Evolutionary conservation across 2,113 vertebrate species (phyloP).

Genomic region (Nothocercus nigrocapillus): DNA sequence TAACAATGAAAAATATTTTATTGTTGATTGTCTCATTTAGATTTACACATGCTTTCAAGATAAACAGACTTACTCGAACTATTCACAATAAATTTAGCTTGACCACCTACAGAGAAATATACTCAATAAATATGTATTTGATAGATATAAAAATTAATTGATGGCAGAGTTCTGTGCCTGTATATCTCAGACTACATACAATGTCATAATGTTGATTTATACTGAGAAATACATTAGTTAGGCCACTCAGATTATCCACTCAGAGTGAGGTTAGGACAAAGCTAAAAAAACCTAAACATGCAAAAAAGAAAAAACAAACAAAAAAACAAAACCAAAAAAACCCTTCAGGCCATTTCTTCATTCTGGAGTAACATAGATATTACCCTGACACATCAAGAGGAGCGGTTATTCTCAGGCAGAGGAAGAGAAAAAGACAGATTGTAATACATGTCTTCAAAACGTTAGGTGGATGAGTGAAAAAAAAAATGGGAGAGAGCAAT

Average conservation of each 20-base stretch:
- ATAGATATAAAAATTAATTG: neutral
- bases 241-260: neutral
- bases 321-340: neutral
- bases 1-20: neutral
- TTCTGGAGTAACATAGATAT: neutral
- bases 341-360: neutral
- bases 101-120: neutral
- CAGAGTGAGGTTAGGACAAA: neutral
- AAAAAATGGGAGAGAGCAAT: neutral
- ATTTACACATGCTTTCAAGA: neutral
- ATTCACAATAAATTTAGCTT: neutral
- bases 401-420: neutral
- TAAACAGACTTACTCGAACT: neutral
- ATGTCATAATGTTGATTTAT: neutral
- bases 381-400: neutral
- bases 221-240: neutral
- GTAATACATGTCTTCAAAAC: neutral
- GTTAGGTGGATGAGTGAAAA: neutral
- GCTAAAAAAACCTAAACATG: neutral
- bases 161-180: neutral
- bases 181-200: neutral
- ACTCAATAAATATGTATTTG: neutral
- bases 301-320: too few species aligned
- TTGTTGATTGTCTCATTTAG: neutral
- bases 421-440: neutral